Conservation (phyloP, 2,113 vertebrate species). For the Microtus montanus region DNA sequence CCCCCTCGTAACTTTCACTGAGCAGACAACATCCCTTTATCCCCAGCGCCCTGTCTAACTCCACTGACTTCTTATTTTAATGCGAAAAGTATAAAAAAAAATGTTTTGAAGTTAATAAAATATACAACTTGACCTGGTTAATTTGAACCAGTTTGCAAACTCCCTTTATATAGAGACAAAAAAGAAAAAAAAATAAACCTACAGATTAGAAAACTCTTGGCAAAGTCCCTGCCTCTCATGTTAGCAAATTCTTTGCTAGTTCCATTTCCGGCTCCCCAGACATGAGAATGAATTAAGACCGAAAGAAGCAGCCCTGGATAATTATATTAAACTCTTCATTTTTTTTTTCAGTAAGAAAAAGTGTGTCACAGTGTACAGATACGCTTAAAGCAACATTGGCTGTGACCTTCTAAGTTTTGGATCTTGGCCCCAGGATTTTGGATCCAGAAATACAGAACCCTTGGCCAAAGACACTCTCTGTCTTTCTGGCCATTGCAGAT, state of each 20-base stretch:
- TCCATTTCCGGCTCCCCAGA: slow-evolving; percentile 76
- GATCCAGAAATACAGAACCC: not conserved
- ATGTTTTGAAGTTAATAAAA: slow-evolving; percentile 75
- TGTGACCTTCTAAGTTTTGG: slow-evolving; percentile 79
- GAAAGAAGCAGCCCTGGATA: slow-evolving; percentile 79
- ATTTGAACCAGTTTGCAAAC: slow-evolving; percentile 76
- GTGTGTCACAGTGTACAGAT: slow-evolving; percentile 79
- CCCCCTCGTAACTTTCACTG: slow-evolving; percentile 70
- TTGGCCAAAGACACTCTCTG: slow-evolving; percentile 29
- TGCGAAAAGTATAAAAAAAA: slow-evolving; percentile 36
- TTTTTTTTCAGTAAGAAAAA: slow-evolving; percentile 73
- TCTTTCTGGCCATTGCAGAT: slow-evolving; percentile 18
- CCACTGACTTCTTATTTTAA: slow-evolving; percentile 52
- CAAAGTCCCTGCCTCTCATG: slow-evolving; percentile 60
- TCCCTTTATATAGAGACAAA: slow-evolving; percentile 74
- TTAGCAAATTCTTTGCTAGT: slow-evolving; percentile 75
- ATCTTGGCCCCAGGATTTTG: slow-evolving; percentile 31
- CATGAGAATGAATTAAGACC: slow-evolving; percentile 72
- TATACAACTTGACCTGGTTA: slow-evolving; percentile 73
- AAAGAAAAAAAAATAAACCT: slow-evolving; percentile 64
- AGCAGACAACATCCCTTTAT: slow-evolving; percentile 62
- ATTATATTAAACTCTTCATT: slow-evolving; percentile 78
- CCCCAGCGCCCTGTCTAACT: slow-evolving; percentile 34
- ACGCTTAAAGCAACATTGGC: slow-evolving; percentile 77
- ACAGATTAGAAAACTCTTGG: slow-evolving; percentile 77